Evolutionary conservation across 1,140 invertebrate species (phyloP).

Genomic region (Linepithema humile): DNA sequence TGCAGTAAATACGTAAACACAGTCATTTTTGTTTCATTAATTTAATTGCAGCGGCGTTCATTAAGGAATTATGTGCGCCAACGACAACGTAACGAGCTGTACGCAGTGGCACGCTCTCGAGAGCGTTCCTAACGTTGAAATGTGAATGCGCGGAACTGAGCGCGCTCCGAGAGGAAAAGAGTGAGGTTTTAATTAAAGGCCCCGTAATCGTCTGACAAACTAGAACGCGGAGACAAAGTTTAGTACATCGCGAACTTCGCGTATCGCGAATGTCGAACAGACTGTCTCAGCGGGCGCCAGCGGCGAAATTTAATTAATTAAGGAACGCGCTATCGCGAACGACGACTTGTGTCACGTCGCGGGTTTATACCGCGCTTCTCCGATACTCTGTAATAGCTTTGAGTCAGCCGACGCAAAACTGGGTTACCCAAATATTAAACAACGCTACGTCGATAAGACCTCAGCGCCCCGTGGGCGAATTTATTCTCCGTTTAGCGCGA

Average conservation of each 20-base stretch:
- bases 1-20: conserved; percentile 14
- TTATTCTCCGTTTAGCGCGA: conserved; percentile 38
- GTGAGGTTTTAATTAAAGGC: conserved; percentile 51
- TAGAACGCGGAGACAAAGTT: conserved; percentile 47
- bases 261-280: conserved; percentile 52
- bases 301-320: conserved; percentile 45
- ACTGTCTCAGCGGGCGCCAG: conserved; percentile 22
- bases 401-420: conserved; percentile 28
- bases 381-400: conserved; percentile 16
- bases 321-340: conserved; percentile 28
- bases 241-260: conserved; percentile 46
- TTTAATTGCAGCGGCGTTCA: conserved; percentile 43
- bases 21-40: conserved; percentile 46
- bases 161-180: conserved; percentile 35
- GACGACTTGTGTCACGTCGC: conserved; percentile 29
- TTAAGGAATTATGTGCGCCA: conserved; percentile 41
- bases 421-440: conserved; percentile 56
- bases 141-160: conserved; percentile 5
- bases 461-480: conserved; percentile 13
- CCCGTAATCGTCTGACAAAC: conserved; percentile 46
- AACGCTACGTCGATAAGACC: conserved; percentile 36
- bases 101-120: conserved; percentile 27
- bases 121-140: not conserved
- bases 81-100: conserved; percentile 25
- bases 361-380: conserved; percentile 22